phyloP scores from a whole-genome alignment of 2,113 vertebrate genomes.

The Todiramphus saurophagus region DNA sequence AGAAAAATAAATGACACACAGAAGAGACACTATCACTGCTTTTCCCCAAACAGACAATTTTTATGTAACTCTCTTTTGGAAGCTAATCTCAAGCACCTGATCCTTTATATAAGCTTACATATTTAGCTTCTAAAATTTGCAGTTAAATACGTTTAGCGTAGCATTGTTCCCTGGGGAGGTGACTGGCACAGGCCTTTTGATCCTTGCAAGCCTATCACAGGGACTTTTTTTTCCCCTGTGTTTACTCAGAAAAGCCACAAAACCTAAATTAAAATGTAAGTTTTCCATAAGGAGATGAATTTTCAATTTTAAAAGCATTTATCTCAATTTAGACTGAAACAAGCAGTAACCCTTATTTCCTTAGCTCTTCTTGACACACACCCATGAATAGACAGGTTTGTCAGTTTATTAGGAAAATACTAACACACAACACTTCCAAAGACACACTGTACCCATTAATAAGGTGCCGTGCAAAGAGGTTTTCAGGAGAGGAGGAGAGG shows the following conservation, averaged over 20 bases:
- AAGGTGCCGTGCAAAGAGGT: not conserved
- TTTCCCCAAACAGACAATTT: not conserved
- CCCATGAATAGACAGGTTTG: not conserved
- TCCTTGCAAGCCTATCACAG: not conserved
- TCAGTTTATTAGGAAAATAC: not conserved
- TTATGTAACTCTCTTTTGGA: not conserved
- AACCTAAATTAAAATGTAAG: not conserved
- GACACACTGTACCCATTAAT: not conserved
- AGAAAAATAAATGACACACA: not conserved
- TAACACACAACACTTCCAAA: not conserved
- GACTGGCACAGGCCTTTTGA: rapidly evolving
- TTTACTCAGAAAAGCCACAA: not conserved
- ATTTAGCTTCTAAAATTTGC: not conserved
- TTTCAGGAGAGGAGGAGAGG: not conserved
- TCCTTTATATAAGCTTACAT: not conserved
- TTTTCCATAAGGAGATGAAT: not conserved
- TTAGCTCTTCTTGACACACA: not conserved
- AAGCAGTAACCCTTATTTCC: not conserved
- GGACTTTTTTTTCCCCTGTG: not conserved
- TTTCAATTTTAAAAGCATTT: not conserved
- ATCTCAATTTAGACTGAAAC: not conserved
- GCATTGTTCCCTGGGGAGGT: not conserved
- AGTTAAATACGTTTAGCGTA: not conserved
- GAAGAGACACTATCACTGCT: not conserved
- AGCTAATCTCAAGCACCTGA: not conserved